Percentiles rank a stretch among this genome's conserved stretches.
These are phyloP conservation scores for Hiodon alosoides DNA, from an alignment of 2,113 vertebrate species.

Conservation along the genomic window DNA sequence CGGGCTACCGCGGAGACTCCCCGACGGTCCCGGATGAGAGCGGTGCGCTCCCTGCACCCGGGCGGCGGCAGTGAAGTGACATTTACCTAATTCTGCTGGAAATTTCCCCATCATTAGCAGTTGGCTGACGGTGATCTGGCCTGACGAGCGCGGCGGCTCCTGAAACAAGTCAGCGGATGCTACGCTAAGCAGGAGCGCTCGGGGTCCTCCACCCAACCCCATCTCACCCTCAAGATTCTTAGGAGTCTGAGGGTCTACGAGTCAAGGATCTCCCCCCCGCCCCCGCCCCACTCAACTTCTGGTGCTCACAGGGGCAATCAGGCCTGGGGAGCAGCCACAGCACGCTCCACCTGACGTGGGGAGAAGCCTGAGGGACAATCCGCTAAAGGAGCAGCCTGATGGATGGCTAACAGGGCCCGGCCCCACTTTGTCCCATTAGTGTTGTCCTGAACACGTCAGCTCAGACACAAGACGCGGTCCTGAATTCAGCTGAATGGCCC, in stretches of 20 bases:
- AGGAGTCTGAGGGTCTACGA: not conserved
- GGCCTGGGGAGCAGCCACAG: not conserved
- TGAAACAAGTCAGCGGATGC: conserved; percentile 38
- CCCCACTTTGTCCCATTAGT: not conserved
- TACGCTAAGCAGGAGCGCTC: not conserved
- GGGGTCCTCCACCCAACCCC: not conserved
- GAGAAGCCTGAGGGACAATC: not conserved
- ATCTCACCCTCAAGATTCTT: not conserved
- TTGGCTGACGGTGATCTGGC: conserved; percentile 78
- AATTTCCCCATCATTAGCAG: conserved; percentile 83
- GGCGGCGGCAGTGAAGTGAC: conserved; percentile 79
- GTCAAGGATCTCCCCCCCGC: not conserved
- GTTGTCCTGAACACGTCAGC: not conserved
- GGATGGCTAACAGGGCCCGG: too few species aligned
- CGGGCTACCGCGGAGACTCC: conserved; percentile 48
- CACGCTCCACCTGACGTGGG: not conserved
- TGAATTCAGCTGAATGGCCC: not conserved
- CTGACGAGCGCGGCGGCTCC: conserved; percentile 71
- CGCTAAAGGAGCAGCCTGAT: too few species aligned
- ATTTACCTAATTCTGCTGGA: conserved; percentile 87
- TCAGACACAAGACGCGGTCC: not conserved
- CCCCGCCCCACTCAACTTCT: not conserved
- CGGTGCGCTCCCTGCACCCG: conserved; percentile 50
- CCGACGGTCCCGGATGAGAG: conserved; percentile 61
- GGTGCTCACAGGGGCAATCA: not conserved